Evolutionary conservation across 1,140 invertebrate genomes (phyloP).

Genomic region (Drosophila insularis): DNA sequence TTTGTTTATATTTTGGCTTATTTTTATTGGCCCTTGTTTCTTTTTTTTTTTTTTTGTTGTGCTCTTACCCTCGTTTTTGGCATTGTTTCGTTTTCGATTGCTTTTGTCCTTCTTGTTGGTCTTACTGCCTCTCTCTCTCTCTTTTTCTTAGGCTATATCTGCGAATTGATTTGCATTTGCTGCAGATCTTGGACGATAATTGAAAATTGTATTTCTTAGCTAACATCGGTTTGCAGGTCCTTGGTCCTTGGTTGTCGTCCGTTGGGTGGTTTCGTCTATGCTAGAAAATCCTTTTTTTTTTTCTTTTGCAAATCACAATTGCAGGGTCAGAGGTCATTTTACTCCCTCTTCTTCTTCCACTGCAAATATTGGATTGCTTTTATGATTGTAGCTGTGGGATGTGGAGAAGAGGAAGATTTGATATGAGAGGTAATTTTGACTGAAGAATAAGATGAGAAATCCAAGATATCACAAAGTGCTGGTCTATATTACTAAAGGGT

Average conservation of each 20-base stretch:
- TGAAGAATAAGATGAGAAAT: background rate
- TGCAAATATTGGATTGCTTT: conserved; percentile 2
- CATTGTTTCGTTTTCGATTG: conserved; percentile 58
- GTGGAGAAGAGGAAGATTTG: background rate
- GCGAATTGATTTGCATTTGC: conserved; percentile 61
- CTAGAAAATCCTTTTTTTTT: background rate
- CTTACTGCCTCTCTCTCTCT: conserved; percentile 24
- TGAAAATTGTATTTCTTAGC: conserved; percentile 60
- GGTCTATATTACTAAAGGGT: background rate
- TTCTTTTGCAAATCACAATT: conserved; percentile 1
- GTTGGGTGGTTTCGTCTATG: background rate
- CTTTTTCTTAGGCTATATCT: conserved; percentile 34
- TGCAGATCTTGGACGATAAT: conserved; percentile 63
- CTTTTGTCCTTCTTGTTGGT: conserved; percentile 15
- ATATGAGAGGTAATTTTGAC: background rate
- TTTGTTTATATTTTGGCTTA: conserved; percentile 73
- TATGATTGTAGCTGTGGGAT: background rate
- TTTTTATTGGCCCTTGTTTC: conserved; percentile 60
- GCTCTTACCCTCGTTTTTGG: conserved; percentile 31
- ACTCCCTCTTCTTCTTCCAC: background rate
- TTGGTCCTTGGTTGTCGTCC: background rate
- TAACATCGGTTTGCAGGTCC: background rate
- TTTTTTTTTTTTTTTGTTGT: background rate
- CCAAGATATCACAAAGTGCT: background rate
- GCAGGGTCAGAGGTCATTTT: conserved; percentile 1